phyloP scores from a whole-genome alignment of 2,888 invertebrate genomes.

The Subacronicta megacephala region DNA sequence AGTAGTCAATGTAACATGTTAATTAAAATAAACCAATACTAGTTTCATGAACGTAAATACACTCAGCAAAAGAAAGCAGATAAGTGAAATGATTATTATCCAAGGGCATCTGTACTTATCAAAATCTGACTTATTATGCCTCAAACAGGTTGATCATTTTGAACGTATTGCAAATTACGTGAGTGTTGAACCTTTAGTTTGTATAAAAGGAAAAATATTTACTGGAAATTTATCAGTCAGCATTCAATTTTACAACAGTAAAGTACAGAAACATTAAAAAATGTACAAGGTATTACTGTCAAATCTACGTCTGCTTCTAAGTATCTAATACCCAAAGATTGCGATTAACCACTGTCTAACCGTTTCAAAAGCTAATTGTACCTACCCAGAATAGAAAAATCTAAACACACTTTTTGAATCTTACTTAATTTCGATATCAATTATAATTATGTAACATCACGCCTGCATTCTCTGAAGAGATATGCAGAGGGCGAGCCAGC shows the following conservation, averaged over 20 bases:
- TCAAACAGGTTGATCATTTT: constrained; percentile 13
- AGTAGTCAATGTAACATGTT: too few relatives aligned
- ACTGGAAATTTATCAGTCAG: constrained; percentile 25
- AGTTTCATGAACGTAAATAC: not conserved
- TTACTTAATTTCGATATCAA: too few relatives aligned
- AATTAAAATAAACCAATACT: not conserved
- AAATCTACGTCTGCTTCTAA: too few relatives aligned
- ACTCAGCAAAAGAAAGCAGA: constrained; percentile 2
- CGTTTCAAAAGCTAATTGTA: too few relatives aligned
- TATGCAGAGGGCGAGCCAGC: too few relatives aligned
- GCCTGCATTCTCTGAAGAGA: too few relatives aligned
- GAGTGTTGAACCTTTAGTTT: constrained; percentile 17
- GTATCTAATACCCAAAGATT: too few relatives aligned
- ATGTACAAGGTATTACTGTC: constrained; percentile 38
- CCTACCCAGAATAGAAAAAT: too few relatives aligned
- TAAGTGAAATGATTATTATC: not conserved
- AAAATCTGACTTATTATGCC: constrained; percentile 6
- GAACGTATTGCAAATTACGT: constrained; percentile 13
- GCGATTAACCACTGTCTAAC: too few relatives aligned
- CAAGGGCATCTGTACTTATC: constrained; percentile 23
- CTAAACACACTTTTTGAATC: too few relatives aligned
- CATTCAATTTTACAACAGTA: constrained; percentile 8
- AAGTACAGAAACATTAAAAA: constrained; percentile 25
- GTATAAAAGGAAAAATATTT: constrained; percentile 40
- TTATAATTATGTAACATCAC: too few relatives aligned